Evolutionary conservation across 2,888 invertebrate genomes (phyloP).

Genomic region (Drosophila bunnanda): DNA sequence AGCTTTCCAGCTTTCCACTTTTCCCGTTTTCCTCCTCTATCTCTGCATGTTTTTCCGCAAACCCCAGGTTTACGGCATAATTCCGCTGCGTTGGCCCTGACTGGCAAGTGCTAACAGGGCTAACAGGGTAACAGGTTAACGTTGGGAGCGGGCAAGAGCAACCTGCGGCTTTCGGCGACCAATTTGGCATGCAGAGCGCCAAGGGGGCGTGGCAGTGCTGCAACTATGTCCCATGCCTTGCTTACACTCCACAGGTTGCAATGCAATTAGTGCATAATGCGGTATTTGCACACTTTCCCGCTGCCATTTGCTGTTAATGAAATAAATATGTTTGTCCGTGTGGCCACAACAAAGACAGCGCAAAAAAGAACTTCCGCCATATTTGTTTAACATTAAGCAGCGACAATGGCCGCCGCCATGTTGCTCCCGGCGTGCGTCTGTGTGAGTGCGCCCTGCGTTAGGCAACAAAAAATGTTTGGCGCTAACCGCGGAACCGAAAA

Average conservation of each 20-base stretch:
- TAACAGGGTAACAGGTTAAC: conserved; percentile 24
- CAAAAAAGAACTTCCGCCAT: conserved; percentile 1
- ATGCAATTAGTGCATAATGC: conserved; percentile 68
- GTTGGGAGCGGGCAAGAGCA: not conserved
- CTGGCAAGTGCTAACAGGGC: conserved; percentile 28
- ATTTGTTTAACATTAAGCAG: conserved; percentile 48
- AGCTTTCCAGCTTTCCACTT: not conserved
- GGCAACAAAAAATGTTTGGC: conserved; percentile 44
- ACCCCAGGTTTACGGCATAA: conserved; percentile 26
- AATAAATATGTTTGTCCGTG: conserved; percentile 58
- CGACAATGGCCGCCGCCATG: conserved; percentile 13
- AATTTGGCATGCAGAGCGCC: conserved; percentile 24
- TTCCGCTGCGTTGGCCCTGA: conserved; percentile 23
- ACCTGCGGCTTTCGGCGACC: conserved; percentile 20
- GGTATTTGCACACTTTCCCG: conserved; percentile 36
- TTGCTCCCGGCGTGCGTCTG: not conserved
- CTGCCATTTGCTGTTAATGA: conserved; percentile 68
- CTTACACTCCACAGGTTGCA: conserved; percentile 69
- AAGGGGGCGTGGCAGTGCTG: conserved; percentile 10
- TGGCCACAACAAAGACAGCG: conserved; percentile 24
- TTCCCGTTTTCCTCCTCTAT: not conserved
- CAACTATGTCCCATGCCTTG: conserved; percentile 39
- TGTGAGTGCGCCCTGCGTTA: conserved; percentile 31
- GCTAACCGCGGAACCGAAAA: conserved; percentile 34
- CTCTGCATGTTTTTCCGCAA: conserved; percentile 9